Percentiles rank a stretch among this genome's conserved stretches.
Evolutionary conservation across 2,113 vertebrate species (phyloP).

Genomic region (Clupea harengus): DNA sequence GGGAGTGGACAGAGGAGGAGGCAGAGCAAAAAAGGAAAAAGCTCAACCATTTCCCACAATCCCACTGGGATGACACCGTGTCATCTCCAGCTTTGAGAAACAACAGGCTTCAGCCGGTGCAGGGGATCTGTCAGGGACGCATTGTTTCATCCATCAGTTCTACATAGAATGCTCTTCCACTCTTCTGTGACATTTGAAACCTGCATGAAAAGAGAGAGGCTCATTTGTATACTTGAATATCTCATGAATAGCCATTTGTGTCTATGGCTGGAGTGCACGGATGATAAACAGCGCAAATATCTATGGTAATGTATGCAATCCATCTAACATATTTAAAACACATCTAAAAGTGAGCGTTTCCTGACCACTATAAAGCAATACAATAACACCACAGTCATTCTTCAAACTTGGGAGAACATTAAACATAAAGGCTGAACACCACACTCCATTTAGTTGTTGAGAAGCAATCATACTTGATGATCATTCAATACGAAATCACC

Average conservation of each 20-base stretch:
- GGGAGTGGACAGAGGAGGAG: not conserved
- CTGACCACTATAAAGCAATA: not conserved
- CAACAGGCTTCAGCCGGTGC: not conserved
- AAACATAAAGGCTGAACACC: not conserved
- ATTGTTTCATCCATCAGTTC: slow-evolving; percentile 9
- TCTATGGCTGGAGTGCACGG: not conserved
- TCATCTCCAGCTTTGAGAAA: slow-evolving; percentile 8
- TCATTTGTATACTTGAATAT: not conserved
- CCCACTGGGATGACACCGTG: slow-evolving; percentile 9
- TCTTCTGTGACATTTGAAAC: not conserved
- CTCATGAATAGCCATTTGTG: slow-evolving; percentile 5
- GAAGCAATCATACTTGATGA: not conserved
- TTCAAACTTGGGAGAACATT: not conserved
- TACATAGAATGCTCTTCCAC: not conserved
- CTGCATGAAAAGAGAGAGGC: not conserved
- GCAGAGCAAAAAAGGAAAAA: not conserved
- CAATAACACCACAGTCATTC: not conserved
- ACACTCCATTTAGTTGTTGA: not conserved
- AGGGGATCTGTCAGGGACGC: slow-evolving; percentile 5
- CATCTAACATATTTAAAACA: not conserved
- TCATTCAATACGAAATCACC: not conserved
- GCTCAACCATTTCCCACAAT: slow-evolving; percentile 5
- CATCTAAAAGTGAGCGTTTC: not conserved
- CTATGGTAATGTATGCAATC: slow-evolving; percentile 14
- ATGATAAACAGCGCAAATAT: slow-evolving; percentile 12